These are phyloP conservation scores for Latheticus oryzae DNA, from an alignment of 2,888 invertebrate genomes.

Conservation along the genomic window DNA sequence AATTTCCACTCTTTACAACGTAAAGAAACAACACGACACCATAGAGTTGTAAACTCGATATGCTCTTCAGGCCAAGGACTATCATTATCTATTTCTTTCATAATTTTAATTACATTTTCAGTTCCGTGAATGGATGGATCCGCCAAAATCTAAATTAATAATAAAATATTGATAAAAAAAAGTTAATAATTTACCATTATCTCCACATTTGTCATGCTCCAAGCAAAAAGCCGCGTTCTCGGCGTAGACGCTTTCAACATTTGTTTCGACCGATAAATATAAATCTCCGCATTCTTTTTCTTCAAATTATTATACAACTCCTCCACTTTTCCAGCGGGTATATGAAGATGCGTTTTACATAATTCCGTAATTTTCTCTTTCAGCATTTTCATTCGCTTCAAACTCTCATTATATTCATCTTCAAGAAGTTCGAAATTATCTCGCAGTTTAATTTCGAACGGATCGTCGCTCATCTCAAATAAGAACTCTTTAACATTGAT, in stretches of 20 bases:
- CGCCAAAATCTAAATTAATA: constrained; percentile 70
- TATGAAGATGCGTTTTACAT: constrained; percentile 82
- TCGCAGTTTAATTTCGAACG: constrained; percentile 95
- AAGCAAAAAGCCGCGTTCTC: constrained; percentile 85
- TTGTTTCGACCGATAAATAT: constrained; percentile 89
- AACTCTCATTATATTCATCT: constrained; percentile 94
- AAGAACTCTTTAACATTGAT: constrained; percentile 90
- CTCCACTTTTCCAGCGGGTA: constrained; percentile 89
- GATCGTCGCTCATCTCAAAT: constrained; percentile 96
- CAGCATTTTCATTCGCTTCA: constrained; percentile 88
- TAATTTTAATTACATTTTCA: constrained; percentile 76
- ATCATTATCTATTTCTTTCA: constrained; percentile 87
- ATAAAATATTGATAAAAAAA: not conserved
- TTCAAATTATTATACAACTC: constrained; percentile 88
- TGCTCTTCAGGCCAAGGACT: constrained; percentile 94
- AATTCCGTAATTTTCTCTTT: constrained; percentile 88
- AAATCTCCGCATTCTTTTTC: constrained; percentile 94
- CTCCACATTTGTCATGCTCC: constrained; percentile 82
- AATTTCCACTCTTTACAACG: constrained; percentile 89
- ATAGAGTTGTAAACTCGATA: constrained; percentile 88
- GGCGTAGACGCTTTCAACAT: constrained; percentile 71
- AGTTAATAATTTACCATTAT: constrained; percentile 63
- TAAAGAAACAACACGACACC: constrained; percentile 90
- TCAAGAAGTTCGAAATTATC: constrained; percentile 95
- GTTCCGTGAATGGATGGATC: constrained; percentile 89